These are phyloP conservation scores for Hemibates koningsi DNA, from an alignment of 2,113 vertebrate species.

Conservation along the genomic window DNA sequence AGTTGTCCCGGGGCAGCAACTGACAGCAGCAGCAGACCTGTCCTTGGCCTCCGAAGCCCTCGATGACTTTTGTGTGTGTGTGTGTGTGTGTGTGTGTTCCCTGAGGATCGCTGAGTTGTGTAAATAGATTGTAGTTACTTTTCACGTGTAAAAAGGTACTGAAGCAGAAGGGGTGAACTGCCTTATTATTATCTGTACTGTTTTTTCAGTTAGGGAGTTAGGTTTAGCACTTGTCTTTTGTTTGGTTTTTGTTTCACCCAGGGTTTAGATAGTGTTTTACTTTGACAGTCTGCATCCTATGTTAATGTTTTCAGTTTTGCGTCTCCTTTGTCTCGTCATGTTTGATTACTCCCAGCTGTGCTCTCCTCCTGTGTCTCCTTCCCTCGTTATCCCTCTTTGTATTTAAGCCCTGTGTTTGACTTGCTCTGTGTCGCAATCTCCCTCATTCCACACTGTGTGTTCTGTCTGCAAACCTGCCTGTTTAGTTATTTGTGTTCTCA, in stretches of 20 bases:
- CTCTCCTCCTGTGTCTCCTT: background rate
- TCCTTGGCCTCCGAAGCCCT: no score
- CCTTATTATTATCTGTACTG: background rate
- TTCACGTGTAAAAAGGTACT: background rate
- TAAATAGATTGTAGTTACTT: background rate
- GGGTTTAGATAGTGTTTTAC: background rate
- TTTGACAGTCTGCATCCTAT: background rate
- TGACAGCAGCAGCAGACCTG: no score
- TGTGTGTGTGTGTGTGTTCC: background rate
- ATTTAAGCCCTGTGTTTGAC: background rate
- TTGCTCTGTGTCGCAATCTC: fast-evolving
- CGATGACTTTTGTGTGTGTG: background rate
- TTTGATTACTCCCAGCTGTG: background rate
- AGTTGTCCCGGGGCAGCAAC: no score
- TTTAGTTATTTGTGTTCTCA: background rate
- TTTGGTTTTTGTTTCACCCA: background rate
- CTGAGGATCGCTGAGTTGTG: background rate
- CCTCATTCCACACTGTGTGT: background rate
- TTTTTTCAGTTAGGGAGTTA: background rate
- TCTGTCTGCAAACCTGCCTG: background rate
- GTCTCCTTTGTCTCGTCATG: background rate
- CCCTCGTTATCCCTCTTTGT: background rate
- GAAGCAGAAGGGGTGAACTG: background rate
- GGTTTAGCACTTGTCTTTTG: background rate
- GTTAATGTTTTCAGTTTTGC: background rate